These are phyloP conservation scores for Mugil cephalus DNA, from an alignment of 2,113 vertebrate species.

Conservation along the genomic window DNA sequence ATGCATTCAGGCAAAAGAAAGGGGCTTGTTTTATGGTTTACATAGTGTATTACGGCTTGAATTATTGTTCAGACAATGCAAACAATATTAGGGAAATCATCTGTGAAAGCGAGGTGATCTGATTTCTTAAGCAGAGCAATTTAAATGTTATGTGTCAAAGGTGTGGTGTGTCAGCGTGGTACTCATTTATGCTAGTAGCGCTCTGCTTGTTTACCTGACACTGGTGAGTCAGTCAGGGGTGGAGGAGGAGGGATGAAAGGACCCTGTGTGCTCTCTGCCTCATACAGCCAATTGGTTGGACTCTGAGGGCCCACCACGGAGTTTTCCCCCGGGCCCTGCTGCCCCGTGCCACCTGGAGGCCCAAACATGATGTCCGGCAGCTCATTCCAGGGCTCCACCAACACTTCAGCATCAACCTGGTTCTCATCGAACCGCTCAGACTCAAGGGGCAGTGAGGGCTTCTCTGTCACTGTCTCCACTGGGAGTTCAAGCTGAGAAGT, in stretches of 20 bases:
- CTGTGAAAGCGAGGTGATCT: too few relatives aligned
- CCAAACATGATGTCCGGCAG: background rate
- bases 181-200: background rate
- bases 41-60: too few relatives aligned
- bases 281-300: slow-evolving; percentile 9
- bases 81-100: too few relatives aligned
- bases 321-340: background rate
- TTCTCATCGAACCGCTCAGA: slow-evolving; percentile 9
- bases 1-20: too few relatives aligned
- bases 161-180: too few relatives aligned
- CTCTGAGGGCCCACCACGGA: slow-evolving; percentile 42
- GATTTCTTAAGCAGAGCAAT: too few relatives aligned
- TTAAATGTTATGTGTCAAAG: background rate
- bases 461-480: background rate
- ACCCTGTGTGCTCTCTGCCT: slow-evolving; percentile 24
- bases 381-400: slow-evolving; percentile 31
- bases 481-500: slow-evolving; percentile 51
- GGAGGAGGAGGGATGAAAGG: slow-evolving; percentile 17
- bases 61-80: too few relatives aligned
- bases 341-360: slow-evolving; percentile 9
- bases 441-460: background rate
- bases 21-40: too few relatives aligned
- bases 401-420: background rate
- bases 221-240: background rate
- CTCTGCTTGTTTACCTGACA: slow-evolving; percentile 59